These are phyloP conservation scores for Tetranychus piercei DNA, from an alignment of 2,888 invertebrate species.

Conservation along the genomic window DNA sequence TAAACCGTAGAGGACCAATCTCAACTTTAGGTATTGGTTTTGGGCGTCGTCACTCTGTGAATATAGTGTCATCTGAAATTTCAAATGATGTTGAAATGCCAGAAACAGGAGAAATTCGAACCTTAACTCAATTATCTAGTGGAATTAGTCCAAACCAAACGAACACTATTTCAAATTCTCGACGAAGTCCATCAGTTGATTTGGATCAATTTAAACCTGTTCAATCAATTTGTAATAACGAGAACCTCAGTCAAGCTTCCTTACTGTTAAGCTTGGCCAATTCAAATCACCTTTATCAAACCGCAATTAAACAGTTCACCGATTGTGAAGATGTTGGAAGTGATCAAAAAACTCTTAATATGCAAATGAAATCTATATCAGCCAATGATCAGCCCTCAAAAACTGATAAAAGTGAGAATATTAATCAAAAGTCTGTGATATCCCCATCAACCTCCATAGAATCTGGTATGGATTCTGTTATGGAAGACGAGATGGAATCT, in stretches of 20 bases:
- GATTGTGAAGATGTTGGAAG: background rate
- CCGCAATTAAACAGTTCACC: background rate
- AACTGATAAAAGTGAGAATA: background rate
- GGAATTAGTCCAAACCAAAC: background rate
- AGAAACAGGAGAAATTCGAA: background rate
- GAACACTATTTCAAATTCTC: background rate
- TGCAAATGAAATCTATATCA: background rate
- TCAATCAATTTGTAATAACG: background rate
- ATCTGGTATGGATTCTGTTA: background rate
- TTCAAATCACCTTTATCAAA: background rate
- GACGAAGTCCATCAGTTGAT: background rate
- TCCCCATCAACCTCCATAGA: background rate
- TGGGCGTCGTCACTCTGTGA: conserved; percentile 1
- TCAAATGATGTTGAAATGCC: conserved; percentile 3
- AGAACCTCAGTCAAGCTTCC: background rate
- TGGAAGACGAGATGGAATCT: conserved; percentile 6
- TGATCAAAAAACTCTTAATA: background rate
- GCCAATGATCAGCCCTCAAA: background rate
- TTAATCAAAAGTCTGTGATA: background rate
- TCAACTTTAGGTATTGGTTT: background rate
- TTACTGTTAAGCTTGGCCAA: background rate
- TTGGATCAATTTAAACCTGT: background rate
- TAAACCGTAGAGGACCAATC: background rate
- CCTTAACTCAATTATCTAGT: background rate
- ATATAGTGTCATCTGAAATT: background rate